Percentiles rank a stretch among this genome's conserved stretches.
phyloP scores from a whole-genome alignment of 2,797 vertebrate species.

The Pseudomugil gertrudae region DNA sequence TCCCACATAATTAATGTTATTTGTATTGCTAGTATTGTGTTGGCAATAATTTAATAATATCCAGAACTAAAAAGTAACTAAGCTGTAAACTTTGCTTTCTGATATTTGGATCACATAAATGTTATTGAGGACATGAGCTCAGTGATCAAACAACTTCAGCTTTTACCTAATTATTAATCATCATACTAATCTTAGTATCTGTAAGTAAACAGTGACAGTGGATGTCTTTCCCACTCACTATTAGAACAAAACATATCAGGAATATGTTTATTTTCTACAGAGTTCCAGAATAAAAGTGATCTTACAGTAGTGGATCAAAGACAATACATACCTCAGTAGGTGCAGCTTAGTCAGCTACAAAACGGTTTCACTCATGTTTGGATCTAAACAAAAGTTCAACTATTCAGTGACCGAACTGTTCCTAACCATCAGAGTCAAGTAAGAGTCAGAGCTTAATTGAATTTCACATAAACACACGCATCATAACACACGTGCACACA shows the following conservation, averaged over 20 bases:
- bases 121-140: not conserved
- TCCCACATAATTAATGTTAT: not conserved
- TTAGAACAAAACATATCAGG: constrained; percentile 14
- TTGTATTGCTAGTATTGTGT: not conserved
- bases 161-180: constrained; percentile 52
- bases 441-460: constrained; percentile 24
- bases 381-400: constrained; percentile 18
- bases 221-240: not conserved
- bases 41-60: not conserved
- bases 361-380: constrained; percentile 21
- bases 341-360: constrained; percentile 10
- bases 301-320: constrained; percentile 49
- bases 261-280: constrained; percentile 83
- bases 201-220: constrained; percentile 9
- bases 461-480: constrained; percentile 31
- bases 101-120: not conserved
- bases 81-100: not conserved
- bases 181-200: constrained; percentile 40
- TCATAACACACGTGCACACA: constrained; percentile 25
- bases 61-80: not conserved
- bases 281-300: constrained; percentile 75
- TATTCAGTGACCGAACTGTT: constrained; percentile 17
- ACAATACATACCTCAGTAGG: constrained; percentile 30
- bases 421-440: constrained; percentile 24
- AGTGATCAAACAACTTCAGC: constrained; percentile 17